Conservation (phyloP, 2,888 invertebrate species). For the Neoscelio sp. region DNA sequence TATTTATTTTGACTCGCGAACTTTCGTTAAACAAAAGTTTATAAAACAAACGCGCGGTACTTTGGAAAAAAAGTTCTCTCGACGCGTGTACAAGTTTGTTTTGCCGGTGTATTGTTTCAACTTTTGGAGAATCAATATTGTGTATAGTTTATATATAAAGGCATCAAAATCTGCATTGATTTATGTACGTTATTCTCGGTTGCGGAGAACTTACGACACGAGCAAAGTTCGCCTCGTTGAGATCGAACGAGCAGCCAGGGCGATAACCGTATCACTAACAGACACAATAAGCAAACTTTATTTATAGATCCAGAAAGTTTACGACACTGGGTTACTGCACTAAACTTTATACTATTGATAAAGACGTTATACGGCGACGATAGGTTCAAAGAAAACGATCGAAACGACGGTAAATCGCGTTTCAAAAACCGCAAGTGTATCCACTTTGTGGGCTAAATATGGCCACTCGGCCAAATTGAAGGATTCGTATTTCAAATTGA, state of each 20-base stretch:
- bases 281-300: constrained; percentile 75
- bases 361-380: constrained; percentile 57
- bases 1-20: constrained; percentile 9
- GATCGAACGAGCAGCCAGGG: constrained; percentile 64
- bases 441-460: neutral
- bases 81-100: constrained; percentile 18
- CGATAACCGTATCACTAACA: constrained; percentile 72
- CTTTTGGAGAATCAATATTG: constrained; percentile 52
- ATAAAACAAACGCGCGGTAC: neutral
- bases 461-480: neutral
- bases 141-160: constrained; percentile 32
- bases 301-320: constrained; percentile 71
- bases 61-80: constrained; percentile 20
- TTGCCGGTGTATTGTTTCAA: constrained; percentile 44
- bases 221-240: constrained; percentile 67
- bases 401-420: constrained; percentile 34
- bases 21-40: constrained; percentile 27
- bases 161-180: constrained; percentile 62
- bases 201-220: constrained; percentile 59
- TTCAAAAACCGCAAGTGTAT: constrained; percentile 15
- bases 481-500: neutral
- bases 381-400: constrained; percentile 42
- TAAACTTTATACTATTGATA: constrained; percentile 70
- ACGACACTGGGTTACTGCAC: constrained; percentile 70
- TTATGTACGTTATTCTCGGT: constrained; percentile 60